Evolutionary conservation across 2,113 vertebrate species (phyloP).

Genomic region (Stercorarius parasiticus): DNA sequence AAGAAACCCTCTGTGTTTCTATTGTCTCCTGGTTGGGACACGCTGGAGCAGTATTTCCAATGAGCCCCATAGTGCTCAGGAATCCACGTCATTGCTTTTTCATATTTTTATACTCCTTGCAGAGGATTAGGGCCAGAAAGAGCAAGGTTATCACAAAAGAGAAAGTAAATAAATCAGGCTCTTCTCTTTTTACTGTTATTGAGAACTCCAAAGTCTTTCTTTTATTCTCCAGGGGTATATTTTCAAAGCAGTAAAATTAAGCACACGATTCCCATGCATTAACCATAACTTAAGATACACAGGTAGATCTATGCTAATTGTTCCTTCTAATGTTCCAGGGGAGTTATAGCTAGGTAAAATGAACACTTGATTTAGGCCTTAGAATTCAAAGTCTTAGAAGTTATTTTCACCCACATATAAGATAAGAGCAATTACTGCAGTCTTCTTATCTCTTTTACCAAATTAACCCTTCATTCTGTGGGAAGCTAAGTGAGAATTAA

Average conservation of each 20-base stretch:
- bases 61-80: neutral
- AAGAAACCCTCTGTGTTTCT: neutral
- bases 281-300: slow-evolving; percentile 41
- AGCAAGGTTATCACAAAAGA: neutral
- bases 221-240: slow-evolving; percentile 46
- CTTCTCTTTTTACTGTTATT: slow-evolving; percentile 9
- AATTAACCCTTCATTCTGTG: slow-evolving; percentile 76
- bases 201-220: slow-evolving; percentile 23
- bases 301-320: slow-evolving; percentile 53
- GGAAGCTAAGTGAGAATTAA: slow-evolving; percentile 72
- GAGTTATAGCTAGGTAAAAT: slow-evolving; percentile 50
- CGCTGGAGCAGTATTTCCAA: neutral
- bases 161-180: neutral
- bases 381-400: slow-evolving; percentile 62
- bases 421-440: slow-evolving; percentile 70
- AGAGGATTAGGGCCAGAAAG: neutral
- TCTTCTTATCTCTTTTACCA: slow-evolving; percentile 61
- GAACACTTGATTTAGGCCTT: slow-evolving; percentile 55
- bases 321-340: slow-evolving; percentile 53
- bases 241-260: slow-evolving; percentile 60
- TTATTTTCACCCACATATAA: slow-evolving; percentile 55
- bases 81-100: neutral
- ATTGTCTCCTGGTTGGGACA: neutral
- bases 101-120: neutral
- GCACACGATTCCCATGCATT: slow-evolving; percentile 49